Percentiles rank a stretch among this genome's conserved stretches.
Evolutionary conservation across 92 coral and sea anemone species (phyloP).

Genomic region (Montipora capitata): DNA sequence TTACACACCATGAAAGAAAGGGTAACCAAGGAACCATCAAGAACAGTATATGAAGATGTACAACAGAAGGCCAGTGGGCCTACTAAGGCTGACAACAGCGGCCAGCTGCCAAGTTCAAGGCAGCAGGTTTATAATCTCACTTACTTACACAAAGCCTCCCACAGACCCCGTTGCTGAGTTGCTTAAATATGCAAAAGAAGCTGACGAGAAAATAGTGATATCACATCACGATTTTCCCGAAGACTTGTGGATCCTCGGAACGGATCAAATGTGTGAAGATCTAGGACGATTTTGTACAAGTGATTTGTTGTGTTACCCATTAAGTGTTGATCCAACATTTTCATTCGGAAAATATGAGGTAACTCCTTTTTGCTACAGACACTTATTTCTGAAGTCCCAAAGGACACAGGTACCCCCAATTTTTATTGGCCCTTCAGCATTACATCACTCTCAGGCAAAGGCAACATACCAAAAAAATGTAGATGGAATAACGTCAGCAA

Average conservation of each 20-base stretch:
- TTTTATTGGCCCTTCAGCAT: too few relatives aligned
- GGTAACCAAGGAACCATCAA: slow-evolving; percentile 19
- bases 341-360: too few relatives aligned
- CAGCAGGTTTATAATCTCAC: slow-evolving; percentile 20
- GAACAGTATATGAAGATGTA: slow-evolving; percentile 32
- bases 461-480: too few relatives aligned
- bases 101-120: slow-evolving; percentile 14
- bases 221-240: slow-evolving; percentile 45
- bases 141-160: not conserved
- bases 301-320: too few relatives aligned
- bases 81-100: not conserved
- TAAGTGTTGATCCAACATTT: too few relatives aligned
- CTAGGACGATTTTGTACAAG: too few relatives aligned
- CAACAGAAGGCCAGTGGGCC: slow-evolving; percentile 22
- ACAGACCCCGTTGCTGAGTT: slow-evolving; percentile 24
- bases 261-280: not conserved
- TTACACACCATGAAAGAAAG: slow-evolving; percentile 12
- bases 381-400: too few relatives aligned
- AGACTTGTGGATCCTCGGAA: slow-evolving; percentile 29
- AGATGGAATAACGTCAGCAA: too few relatives aligned
- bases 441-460: too few relatives aligned
- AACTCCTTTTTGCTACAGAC: too few relatives aligned
- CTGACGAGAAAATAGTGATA: slow-evolving; percentile 30
- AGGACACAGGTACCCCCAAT: too few relatives aligned
- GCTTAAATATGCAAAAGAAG: slow-evolving; percentile 38